Base-by-base conservation (phyloP, 23 tunicate genomes). In the Trididemnum clinides region DNA sequence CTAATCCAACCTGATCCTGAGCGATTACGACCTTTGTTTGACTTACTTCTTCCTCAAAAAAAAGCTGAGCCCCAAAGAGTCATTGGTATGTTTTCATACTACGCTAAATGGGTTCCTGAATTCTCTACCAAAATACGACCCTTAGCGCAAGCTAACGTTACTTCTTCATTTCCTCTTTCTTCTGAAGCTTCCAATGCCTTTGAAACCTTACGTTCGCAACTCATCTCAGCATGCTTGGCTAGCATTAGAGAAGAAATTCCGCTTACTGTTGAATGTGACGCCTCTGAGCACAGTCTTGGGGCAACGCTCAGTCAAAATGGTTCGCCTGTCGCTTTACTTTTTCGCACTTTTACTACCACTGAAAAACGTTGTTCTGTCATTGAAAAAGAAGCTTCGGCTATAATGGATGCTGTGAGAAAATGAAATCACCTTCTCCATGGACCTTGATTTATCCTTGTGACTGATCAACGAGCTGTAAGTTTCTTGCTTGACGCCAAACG, bases 381-480 rank as follows among this genome's bases (percentile, higher is more conserved):
- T 5, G 83, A 84, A 31, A 75, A 72, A 33, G 82, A 75, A 44
- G 88, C 88, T n/a, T 28, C 65, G 15, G 39, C 88, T 3, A 73
- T 84, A 29, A 72, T 75, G 23, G 66, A 84, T 20, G 82, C 83
- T 23, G 82, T 84, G 1, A 25, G 25, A 39, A 84, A 75, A 72
- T 84, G 88, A 84, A 28, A 21, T n/a, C 51, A 72, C 66, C 50
- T 22, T 33, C 38, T 84, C 28, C 10, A 19, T 6, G 34, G 71
- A 3, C n/a, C 6, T 20, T 2, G 15, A 3, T 71, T 84, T 50
- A 71, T 36, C 23, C 38, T 84, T 2, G 22, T 84, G 21, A 84
- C 82, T 25, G 88, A 84, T 50, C 88, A 84, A 33, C n/a, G 39
- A 54, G 25, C 66, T 4, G 38, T 73, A 1, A 12, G 82, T 27